Evolutionary conservation across 2,113 vertebrate genomes (phyloP).

Genomic region (Hydrochoerus hydrochaeris): DNA sequence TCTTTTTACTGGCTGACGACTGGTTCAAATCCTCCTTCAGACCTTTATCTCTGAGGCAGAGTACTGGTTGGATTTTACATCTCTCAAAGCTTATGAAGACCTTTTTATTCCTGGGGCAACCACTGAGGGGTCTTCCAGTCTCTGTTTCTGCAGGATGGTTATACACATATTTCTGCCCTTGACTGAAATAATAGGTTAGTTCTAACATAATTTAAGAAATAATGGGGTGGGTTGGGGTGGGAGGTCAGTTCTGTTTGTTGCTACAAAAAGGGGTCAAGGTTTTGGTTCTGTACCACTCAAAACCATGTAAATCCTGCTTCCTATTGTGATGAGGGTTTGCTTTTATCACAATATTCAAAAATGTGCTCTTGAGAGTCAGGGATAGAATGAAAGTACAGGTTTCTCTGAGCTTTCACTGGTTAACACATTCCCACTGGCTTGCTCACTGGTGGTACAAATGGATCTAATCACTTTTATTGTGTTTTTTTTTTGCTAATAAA

Average conservation of each 20-base stretch:
- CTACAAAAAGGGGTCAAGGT: neutral
- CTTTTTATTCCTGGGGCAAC: neutral
- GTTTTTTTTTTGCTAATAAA: neutral
- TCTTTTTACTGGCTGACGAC: neutral
- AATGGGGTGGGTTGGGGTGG: neutral
- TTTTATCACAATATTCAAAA: neutral
- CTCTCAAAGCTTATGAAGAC: neutral
- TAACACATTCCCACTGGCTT: neutral
- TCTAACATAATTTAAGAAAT: neutral
- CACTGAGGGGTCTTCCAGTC: neutral
- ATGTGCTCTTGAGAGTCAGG: neutral
- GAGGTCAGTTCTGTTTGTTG: neutral
- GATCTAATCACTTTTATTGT: neutral
- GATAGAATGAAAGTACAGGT: neutral
- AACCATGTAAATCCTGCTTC: neutral
- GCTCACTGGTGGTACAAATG: neutral
- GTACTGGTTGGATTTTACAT: neutral
- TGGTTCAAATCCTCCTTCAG: neutral
- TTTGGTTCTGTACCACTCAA: neutral
- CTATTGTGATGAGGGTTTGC: neutral
- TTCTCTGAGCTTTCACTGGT: slow-evolving; percentile 41
- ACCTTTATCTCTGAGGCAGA: neutral
- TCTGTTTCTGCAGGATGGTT: neutral
- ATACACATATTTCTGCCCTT: neutral
- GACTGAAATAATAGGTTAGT: neutral